Base-by-base conservation (phyloP, 2,797 vertebrate species). In the Pagetopsis macropterus region DNA sequence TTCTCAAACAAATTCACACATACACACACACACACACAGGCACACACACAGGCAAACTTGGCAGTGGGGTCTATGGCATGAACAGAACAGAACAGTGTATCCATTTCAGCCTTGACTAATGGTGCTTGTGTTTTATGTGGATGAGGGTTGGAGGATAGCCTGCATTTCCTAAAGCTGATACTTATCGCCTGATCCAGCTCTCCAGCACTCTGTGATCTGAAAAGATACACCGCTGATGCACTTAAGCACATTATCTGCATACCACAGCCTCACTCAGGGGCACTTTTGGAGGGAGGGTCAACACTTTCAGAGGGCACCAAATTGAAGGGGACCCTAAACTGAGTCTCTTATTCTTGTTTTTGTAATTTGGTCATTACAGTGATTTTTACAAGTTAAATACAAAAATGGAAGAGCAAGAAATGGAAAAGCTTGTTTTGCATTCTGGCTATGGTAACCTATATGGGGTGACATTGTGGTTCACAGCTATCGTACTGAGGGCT, bases 101-200 rank as follows among this genome's bases (percentile, higher is more conserved):
- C 75, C 77, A 59, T 76, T 41, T 73, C 67, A 51, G 59, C 33
- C 44, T 61, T 0, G 33, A 19, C 56, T 70, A 45, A 68, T 11
- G 60, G 45, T 75, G 69, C 58, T 76, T 72, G 75, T 61, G 65
- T 85, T 68, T 50, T 59, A 15, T 6, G 9, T 68, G 5, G 61
- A 83, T 83, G 78, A 74, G 78, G 75, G 77, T 65, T 37, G 58
- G 45, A 81, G 81, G 82, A 87, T 88, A 82, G 85, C 90, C 90
- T 90, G 87, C 83, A 85, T 90, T 49, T 62, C 76, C 83, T 66
- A 10, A 0, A 66, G 58, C 71, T 77, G 87, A 89, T 92, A 55
- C 56, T 54, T 86, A 91, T 91, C 90, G 78, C 33, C 70, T 40
- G 46, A 6, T 21, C 17, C 75, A 16, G 48, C 58, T 78, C 57